phyloP scores from a whole-genome alignment of 2,113 vertebrate species.

The Egretta garzetta region DNA sequence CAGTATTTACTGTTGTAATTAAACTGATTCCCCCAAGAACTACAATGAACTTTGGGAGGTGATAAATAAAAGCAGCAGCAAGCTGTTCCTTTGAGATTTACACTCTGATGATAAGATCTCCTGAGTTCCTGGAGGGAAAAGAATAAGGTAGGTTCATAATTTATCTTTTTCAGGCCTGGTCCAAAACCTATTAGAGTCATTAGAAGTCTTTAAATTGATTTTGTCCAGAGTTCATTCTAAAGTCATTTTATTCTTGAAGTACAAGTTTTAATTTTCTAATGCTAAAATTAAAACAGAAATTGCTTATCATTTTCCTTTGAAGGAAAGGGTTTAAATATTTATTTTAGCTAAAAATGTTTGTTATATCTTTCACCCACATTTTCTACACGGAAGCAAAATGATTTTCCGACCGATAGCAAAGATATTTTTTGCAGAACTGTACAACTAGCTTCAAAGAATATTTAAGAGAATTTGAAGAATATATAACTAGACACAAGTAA shows the following conservation, averaged over 20 bases:
- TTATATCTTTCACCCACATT: not conserved
- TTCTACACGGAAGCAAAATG: not conserved
- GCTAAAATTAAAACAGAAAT: slow-evolving; percentile 23
- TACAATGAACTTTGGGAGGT: slow-evolving; percentile 50
- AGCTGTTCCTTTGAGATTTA: slow-evolving; percentile 62
- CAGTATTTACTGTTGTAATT: slow-evolving; percentile 58
- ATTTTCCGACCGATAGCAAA: not conserved
- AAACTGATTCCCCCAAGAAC: slow-evolving; percentile 61
- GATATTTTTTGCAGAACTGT: not conserved
- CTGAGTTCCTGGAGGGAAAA: not conserved
- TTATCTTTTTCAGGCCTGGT: slow-evolving; percentile 8
- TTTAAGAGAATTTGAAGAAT: not conserved
- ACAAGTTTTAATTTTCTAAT: slow-evolving; percentile 39
- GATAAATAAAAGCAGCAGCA: slow-evolving; percentile 60
- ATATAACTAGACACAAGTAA: not conserved
- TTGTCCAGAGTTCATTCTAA: slow-evolving; percentile 4
- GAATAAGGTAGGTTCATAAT: slow-evolving; percentile 14
- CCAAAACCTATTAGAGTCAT: slow-evolving; percentile 22
- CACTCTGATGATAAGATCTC: slow-evolving; percentile 30
- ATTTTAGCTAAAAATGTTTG: not conserved
- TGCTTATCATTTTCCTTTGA: not conserved
- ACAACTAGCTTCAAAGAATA: not conserved
- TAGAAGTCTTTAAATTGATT: slow-evolving; percentile 37
- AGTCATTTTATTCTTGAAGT: slow-evolving; percentile 16
- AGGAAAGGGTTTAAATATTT: not conserved